Conservation (phyloP, 1,140 invertebrate genomes). For the Formica selysi region DNA sequence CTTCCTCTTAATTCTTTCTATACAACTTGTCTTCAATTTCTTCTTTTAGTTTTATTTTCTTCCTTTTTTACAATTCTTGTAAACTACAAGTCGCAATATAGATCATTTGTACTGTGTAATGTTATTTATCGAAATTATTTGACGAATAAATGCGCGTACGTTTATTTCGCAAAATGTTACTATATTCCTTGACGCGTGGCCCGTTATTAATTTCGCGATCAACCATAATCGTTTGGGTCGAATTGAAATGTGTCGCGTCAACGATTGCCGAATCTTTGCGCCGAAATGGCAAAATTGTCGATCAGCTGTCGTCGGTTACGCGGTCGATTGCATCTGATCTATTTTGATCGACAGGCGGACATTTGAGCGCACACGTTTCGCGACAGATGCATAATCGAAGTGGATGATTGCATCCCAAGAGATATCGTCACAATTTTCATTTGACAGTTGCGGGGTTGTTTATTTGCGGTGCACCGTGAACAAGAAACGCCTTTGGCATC, state of each 20-base stretch:
- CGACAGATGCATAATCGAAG: conserved; percentile 67
- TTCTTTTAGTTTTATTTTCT: not conserved
- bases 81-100: not conserved
- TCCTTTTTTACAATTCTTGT: not conserved
- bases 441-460: conserved; percentile 24
- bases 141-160: not conserved
- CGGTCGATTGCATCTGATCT: not conserved
- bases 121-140: not conserved
- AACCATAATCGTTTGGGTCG: not conserved
- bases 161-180: not conserved
- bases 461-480: conserved; percentile 22
- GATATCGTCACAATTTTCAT: not conserved
- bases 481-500: not conserved
- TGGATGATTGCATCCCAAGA: conserved; percentile 29
- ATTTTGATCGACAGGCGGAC: conserved; percentile 51
- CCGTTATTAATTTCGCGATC: not conserved
- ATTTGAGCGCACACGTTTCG: conserved; percentile 25
- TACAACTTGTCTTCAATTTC: not conserved
- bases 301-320: conserved; percentile 1
- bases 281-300: conserved; percentile 14
- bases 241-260: not conserved
- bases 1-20: not conserved
- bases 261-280: not conserved
- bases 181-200: too few species aligned
- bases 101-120: not conserved